Evolutionary conservation across 2,113 vertebrate species (phyloP), one percentile per base, ranked within the genome.

Genomic region (Pachycephala philippinensis): DNA sequence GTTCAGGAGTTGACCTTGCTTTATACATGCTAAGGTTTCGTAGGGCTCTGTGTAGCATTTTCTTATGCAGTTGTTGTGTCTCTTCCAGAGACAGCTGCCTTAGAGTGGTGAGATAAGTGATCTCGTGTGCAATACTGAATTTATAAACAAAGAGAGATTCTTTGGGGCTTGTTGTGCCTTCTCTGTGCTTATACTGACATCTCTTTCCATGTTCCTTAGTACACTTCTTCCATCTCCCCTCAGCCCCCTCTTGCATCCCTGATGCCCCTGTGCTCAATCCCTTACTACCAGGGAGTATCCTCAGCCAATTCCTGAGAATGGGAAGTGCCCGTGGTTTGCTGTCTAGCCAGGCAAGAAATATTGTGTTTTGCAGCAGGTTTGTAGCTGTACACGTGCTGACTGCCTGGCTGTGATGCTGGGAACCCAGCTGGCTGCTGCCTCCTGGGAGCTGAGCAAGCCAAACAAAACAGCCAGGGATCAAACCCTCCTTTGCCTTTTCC

Each of bases 381-480:
- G 4, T 42, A 61, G 56, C 56, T 3, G 1, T 52, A 9, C 47
- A 49, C 0, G 0, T 30, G 68, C 80, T 74, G 59, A 39, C 77
- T 70, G 64, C 64, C 50, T 90, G 88, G 78, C 65, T 64, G 56
- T 54, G 33, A 14, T 17, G 40, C 61, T 85, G 90, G 42, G 84
- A 96, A 40, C 33, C 69, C 90, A 75, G 65, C 61, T 91, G 90
- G 78, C 56, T 1, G 2, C 82, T 79, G 31, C 91, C 70, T 44
- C 75, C 26, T 31, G 53, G 44, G 82, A 93, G 44, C 47, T 61
- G 45, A 91, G 66, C 53, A 79, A 54, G 61, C 78, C 78, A 80
- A 88, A 63, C 11, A 65, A 83, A 69, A 49, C 11, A 31, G 63
- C 45, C 23, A 76, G 39, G 18, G 59, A 31, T 80, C 53, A 91